Conservation (phyloP, 2,113 vertebrate species). For the Talpa occidentalis region DNA sequence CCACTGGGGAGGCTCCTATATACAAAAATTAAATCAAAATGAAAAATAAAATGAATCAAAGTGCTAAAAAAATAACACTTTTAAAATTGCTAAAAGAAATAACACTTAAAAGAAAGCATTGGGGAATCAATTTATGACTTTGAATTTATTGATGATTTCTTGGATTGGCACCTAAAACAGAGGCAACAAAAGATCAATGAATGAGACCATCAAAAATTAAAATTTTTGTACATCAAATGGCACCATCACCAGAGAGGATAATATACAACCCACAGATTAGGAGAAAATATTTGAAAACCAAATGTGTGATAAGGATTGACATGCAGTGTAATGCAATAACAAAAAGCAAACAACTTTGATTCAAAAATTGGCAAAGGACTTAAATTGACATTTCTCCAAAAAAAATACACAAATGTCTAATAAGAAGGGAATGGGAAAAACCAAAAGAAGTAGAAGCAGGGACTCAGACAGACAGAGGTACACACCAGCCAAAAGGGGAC, state of each 20-base stretch:
- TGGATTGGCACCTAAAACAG: background rate
- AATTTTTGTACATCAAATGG: background rate
- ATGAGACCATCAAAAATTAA: background rate
- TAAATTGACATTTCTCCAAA: background rate
- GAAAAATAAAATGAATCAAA: background rate
- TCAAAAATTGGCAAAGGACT: background rate
- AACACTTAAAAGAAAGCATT: background rate
- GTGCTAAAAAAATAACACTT: background rate
- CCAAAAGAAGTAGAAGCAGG: background rate
- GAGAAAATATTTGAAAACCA: background rate
- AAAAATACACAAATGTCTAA: background rate
- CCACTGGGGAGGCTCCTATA: too few relatives aligned
- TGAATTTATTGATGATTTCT: background rate
- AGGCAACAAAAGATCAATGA: background rate
- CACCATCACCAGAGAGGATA: background rate
- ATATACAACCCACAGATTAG: background rate
- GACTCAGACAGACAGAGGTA: background rate
- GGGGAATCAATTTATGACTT: background rate
- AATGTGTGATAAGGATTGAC: background rate
- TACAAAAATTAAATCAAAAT: background rate
- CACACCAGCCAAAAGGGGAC: background rate
- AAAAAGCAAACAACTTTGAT: background rate
- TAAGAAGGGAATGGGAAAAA: background rate
- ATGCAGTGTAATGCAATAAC: background rate
- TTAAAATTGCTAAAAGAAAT: slow-evolving; percentile 1